These are phyloP conservation scores for Sparidentex hasta DNA, from an alignment of 2,797 vertebrate species.

Conservation along the genomic window DNA sequence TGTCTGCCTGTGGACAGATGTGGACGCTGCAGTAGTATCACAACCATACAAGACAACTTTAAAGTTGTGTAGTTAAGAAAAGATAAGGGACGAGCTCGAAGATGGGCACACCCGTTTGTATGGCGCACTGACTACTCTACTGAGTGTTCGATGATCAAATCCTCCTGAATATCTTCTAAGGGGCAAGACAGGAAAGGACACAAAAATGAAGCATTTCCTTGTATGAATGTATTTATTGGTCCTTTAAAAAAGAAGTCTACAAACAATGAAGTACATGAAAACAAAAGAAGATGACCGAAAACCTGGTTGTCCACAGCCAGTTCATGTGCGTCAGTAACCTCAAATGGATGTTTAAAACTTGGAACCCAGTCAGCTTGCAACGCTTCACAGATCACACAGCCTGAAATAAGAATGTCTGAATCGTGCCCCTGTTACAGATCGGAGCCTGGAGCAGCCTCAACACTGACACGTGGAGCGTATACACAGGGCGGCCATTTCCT, in stretches of 20 bases:
- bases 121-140: no score
- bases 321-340: conserved; percentile 71
- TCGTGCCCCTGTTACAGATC: no score
- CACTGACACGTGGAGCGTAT: neutral
- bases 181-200: neutral
- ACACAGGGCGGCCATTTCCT: no score
- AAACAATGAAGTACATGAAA: conserved; percentile 36
- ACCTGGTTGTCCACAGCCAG: conserved; percentile 89
- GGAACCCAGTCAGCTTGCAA: conserved; percentile 80
- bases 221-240: conserved; percentile 94
- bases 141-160: no score
- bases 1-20: no score
- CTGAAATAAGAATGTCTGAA: conserved; percentile 15
- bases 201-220: conserved; percentile 51
- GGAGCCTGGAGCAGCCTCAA: neutral
- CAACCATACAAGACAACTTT: no score
- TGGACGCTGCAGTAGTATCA: no score
- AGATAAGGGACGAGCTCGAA: no score
- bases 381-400: conserved; percentile 14
- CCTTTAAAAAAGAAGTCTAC: conserved; percentile 85
- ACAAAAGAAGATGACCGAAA: conserved; percentile 66
- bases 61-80: no score
- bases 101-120: no score
- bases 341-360: conserved; percentile 88
- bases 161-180: no score